phyloP scores from a whole-genome alignment of 2,797 vertebrate species.

The Rhabdomys pumilio region DNA sequence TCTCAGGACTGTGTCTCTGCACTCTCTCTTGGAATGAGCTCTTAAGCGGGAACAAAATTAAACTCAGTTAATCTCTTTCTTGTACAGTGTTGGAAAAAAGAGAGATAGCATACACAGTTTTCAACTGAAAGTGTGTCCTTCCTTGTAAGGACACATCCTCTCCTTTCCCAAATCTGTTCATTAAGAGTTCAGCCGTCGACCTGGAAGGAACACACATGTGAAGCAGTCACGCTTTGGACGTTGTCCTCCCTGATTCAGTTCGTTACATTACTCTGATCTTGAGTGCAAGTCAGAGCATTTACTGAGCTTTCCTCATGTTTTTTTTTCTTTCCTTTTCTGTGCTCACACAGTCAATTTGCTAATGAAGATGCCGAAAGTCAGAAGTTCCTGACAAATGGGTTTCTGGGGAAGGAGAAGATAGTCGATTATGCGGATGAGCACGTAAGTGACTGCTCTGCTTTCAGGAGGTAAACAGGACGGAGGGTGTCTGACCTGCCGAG shows the following conservation, averaged over 20 bases:
- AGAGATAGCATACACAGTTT: not conserved
- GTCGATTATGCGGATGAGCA: constrained; percentile 96
- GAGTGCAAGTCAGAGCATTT: not conserved
- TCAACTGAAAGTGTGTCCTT: constrained; percentile 24
- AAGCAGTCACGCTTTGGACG: not conserved
- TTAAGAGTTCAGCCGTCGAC: not conserved
- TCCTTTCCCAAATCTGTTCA: not conserved
- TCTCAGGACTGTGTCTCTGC: not conserved
- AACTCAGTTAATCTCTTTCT: not conserved
- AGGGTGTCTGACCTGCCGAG: constrained; percentile 57
- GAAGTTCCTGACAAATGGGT: constrained; percentile 96
- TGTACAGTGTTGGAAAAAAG: not conserved
- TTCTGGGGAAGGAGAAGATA: constrained; percentile 94
- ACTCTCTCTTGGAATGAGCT: not conserved
- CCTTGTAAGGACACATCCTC: not conserved
- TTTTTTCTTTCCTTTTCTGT: constrained; percentile 55
- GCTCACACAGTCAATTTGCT: constrained; percentile 91
- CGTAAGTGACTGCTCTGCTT: constrained; percentile 91
- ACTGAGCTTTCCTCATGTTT: not conserved
- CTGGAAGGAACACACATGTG: not conserved
- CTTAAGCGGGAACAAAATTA: not conserved
- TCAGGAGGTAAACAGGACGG: constrained; percentile 60
- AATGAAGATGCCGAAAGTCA: constrained; percentile 94
- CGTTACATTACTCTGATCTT: not conserved
- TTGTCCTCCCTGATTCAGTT: not conserved